Conservation (phyloP, 2,113 vertebrate species). For the Zosterops japonicus region DNA sequence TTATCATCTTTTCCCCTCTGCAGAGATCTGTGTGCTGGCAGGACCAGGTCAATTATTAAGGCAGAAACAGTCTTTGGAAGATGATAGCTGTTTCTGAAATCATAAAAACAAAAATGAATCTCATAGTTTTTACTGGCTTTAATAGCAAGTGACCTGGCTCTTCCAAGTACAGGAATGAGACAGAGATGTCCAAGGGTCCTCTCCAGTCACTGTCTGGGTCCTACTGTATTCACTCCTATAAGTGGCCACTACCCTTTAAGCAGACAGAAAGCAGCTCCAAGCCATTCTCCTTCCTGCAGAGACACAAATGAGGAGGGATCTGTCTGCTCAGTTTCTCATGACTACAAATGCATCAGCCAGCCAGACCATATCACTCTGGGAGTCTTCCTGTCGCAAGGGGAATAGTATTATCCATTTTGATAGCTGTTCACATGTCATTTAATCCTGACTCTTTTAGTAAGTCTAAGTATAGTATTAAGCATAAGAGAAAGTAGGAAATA, state of each 20-base stretch:
- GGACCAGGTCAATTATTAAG: not conserved
- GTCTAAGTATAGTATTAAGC: slow-evolving; percentile 59
- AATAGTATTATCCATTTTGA: slow-evolving; percentile 17
- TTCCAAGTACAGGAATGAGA: not conserved
- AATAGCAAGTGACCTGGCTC: not conserved
- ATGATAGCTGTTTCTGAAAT: slow-evolving; percentile 11
- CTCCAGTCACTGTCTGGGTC: not conserved
- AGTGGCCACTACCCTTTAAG: not conserved
- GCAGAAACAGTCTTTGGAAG: slow-evolving; percentile 16
- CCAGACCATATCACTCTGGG: not conserved
- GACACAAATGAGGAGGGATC: not conserved
- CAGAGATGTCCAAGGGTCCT: not conserved
- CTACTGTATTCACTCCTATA: not conserved
- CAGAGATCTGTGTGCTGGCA: not conserved
- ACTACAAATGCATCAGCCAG: not conserved
- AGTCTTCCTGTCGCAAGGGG: not conserved
- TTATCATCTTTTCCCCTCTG: not conserved
- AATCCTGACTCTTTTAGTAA: slow-evolving; percentile 54
- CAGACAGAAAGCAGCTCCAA: not conserved
- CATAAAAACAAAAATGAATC: not conserved
- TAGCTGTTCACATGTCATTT: slow-evolving; percentile 55
- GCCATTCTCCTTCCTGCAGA: not conserved
- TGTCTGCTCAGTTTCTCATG: not conserved
- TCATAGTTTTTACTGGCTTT: not conserved
- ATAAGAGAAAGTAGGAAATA: slow-evolving; percentile 54